Evolutionary conservation across 2,797 vertebrate species (phyloP), one percentile per base, ranked within the genome.

Genomic region (Rhinatrema bivittatum): DNA sequence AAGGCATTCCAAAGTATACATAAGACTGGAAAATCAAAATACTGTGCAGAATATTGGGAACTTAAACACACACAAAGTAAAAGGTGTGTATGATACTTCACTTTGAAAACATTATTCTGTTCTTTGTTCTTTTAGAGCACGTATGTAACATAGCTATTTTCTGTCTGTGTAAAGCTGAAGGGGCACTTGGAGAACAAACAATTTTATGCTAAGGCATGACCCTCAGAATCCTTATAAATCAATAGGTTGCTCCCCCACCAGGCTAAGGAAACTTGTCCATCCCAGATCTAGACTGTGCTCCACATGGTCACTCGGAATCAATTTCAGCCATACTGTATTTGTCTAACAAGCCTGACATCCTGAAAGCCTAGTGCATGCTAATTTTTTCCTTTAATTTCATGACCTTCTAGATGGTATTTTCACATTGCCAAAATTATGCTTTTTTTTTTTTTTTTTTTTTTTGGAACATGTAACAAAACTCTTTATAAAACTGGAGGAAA

Each of bases 1-100:
- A 28, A 21, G 24, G 26, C 31, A 35, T 52, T 50, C 29, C 2
- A 2, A 16, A 25, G 32, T 20, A 45, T 13, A 2, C 19, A 28
- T 36, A 30, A 39, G 35, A 39, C 34, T 20, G 36, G 29, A 37
- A 41, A 38, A 24, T 11, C 35, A 29, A 29, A 60, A 47, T 42
- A 0, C 5, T 32, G 10, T 4, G 13, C 10, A 22, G 24, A n/a
- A 3, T 32, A 18, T 39, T 18, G 26, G 4, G 18, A 27, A 33
- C 3, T 3, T 30, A 15, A n/a, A n/a, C n/a, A 39, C 16, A 16
- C 7, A 16, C 7, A 21, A 40, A 39, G 21, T 5, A 10, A 5
- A 41, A 28, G 16, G 13, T n/a, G n/a, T n/a, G n/a, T n/a, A n/a
- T n/a, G n/a, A n/a, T n/a, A n/a, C n/a, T n/a, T n/a, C n/a, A n/a